Base-by-base conservation (phyloP, 2,888 invertebrate genomes). In the Erpobdella octoculata region DNA sequence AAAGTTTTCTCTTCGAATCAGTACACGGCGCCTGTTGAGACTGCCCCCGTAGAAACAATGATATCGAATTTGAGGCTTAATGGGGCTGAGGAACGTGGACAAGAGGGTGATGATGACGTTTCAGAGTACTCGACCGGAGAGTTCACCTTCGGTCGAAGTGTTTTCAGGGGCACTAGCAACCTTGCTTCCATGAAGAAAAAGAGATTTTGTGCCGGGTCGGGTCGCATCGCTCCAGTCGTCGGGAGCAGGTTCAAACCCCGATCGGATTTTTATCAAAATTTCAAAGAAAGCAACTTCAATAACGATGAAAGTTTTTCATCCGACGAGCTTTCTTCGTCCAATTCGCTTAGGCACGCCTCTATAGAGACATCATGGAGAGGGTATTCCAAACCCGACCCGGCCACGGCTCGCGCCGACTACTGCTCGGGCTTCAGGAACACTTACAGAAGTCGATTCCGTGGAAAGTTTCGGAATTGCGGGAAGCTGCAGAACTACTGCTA, bases 161-260 rank as follows among this genome's bases (percentile, higher is more conserved):
- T 67, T 33, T 67, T 41, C 31, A 37, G 67, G 25, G 46, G 21
- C 2, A 41, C 28, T 8, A 46, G 67, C 12, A 67, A 67, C 41
- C 46, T 67, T n/a, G 21, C 21, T 9, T 6, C 28, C 1, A 28
- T 15, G 15, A 67, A 46, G 33, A 67, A 66, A 31, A 66, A 67
- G 67, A 67, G 46, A 37, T 41, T 41, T 46, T n/a, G 38, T 4
- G 67, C 41, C 18, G 67, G 67, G 37, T 67, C 67, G 1, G 67
- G 67, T 28, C 37, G 67, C 37, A 67, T 67, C 1, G 67, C 67
- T 38, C 67, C 67, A 4, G 67, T 67, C 9, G 6, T 46, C 15
- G 41, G 38, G 3, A 8, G 25, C 31, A 21, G 53, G 1, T 21
- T 21, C 21, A 53, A 28, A 8, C 53, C 53, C 5, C 21, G 53